phyloP scores from a whole-genome alignment of 2,113 vertebrate species.

The Nothoprocta pentlandii region DNA sequence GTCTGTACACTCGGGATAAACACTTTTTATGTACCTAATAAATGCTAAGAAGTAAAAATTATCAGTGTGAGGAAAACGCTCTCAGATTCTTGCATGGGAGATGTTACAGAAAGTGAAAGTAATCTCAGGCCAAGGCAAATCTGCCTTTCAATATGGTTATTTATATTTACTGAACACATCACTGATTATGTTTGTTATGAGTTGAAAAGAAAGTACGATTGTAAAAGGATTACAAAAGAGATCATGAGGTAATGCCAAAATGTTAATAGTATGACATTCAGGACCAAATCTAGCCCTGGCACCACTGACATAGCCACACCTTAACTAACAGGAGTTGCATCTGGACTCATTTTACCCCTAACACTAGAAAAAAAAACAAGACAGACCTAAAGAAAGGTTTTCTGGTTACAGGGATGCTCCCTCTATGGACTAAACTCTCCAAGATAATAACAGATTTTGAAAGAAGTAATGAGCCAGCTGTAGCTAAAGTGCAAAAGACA shows the following conservation, averaged over 20 bases:
- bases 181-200: constrained; percentile 55
- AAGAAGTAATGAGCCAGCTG: neutral
- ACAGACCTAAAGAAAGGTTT: neutral
- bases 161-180: constrained; percentile 57
- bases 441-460: neutral
- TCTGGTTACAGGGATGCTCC: neutral
- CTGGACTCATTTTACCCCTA: neutral
- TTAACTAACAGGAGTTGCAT: neutral
- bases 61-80: neutral
- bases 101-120: neutral
- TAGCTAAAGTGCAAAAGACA: neutral
- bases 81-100: neutral
- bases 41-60: neutral
- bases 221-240: constrained; percentile 64
- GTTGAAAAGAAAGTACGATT: constrained; percentile 67
- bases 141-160: constrained; percentile 15
- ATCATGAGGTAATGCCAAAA: constrained; percentile 62
- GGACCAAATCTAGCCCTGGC: neutral
- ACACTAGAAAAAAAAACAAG: neutral
- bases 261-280: constrained; percentile 47
- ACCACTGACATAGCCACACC: neutral
- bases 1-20: neutral
- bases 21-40: neutral
- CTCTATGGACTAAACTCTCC: neutral
- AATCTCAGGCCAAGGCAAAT: neutral